Percentiles rank a stretch among this genome's conserved stretches.
phyloP scores from a whole-genome alignment of 2,888 invertebrate species.

The Drosophila yooni region DNA sequence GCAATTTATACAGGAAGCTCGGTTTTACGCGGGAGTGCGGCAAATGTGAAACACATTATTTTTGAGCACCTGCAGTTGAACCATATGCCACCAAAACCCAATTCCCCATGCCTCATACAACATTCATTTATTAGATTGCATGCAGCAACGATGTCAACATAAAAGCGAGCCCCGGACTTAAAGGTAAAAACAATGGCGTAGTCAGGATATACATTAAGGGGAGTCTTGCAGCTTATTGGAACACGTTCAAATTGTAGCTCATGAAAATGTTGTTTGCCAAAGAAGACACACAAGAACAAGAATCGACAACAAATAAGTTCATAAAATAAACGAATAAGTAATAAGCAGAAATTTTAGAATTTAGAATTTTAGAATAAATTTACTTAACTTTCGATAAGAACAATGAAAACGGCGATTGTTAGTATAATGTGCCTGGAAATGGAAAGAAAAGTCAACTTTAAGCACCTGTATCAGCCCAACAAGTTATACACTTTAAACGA shows the following conservation, averaged over 20 bases:
- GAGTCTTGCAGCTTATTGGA: background rate
- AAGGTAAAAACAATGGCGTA: slow-evolving; percentile 27
- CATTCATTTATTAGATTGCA: slow-evolving; percentile 69
- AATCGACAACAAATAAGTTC: background rate
- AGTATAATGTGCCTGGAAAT: background rate
- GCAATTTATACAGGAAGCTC: slow-evolving; percentile 44
- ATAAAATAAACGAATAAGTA: background rate
- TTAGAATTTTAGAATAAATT: background rate
- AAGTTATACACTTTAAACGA: background rate
- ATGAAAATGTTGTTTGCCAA: background rate
- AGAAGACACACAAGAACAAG: background rate
- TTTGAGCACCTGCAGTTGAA: slow-evolving; percentile 51
- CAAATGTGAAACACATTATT: slow-evolving; percentile 40
- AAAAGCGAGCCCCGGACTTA: slow-evolving; percentile 32
- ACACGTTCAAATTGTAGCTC: background rate
- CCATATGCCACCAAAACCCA: slow-evolving; percentile 23
- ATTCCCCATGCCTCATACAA: slow-evolving; percentile 2
- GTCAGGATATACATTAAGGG: background rate
- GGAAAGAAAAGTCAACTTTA: background rate
- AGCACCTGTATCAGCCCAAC: background rate
- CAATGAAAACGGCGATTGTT: background rate
- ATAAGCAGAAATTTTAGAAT: too few relatives aligned
- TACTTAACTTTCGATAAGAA: background rate
- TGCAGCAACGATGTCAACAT: slow-evolving; percentile 67
- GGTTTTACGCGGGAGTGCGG: background rate